phyloP scores from a whole-genome alignment of 1,140 invertebrate species.

The Drosophila bocki region DNA sequence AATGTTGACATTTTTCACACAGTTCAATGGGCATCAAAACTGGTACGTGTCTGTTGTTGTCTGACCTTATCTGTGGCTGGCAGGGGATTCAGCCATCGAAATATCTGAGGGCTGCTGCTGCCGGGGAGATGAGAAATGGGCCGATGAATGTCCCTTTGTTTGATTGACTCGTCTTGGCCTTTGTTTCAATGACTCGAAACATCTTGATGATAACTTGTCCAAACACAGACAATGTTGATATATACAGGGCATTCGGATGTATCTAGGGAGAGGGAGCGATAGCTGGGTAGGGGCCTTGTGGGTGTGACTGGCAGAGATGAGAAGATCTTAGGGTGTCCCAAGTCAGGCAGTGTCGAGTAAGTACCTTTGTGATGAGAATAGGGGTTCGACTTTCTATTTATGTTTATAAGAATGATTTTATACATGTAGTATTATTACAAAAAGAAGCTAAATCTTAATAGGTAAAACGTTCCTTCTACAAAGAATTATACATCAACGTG shows the following conservation, averaged over 20 bases:
- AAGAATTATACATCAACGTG: too few relatives aligned
- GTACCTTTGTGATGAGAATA: background rate
- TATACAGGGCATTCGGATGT: slow-evolving; percentile 8
- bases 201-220: slow-evolving; percentile 80
- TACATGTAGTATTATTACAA: background rate
- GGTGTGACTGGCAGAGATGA: slow-evolving; percentile 6
- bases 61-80: slow-evolving; percentile 46
- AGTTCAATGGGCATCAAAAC: slow-evolving; percentile 71
- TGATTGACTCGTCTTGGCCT: slow-evolving; percentile 75
- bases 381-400: background rate
- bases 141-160: slow-evolving; percentile 65
- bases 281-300: background rate
- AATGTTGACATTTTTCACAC: slow-evolving; percentile 76
- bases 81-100: slow-evolving; percentile 11
- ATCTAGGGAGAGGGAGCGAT: background rate
- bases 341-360: background rate
- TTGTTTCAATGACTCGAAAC: slow-evolving; percentile 80
- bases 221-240: slow-evolving; percentile 46
- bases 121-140: slow-evolving; percentile 43
- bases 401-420: background rate
- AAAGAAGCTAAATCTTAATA: background rate
- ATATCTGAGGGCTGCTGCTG: slow-evolving; percentile 23
- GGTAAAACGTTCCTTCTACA: background rate
- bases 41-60: slow-evolving; percentile 56
- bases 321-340: background rate